Percentiles rank a stretch among this genome's conserved stretches.
These are phyloP conservation scores for Lottia gigantea DNA, from an alignment of 2,888 invertebrate species.

Conservation along the genomic window DNA sequence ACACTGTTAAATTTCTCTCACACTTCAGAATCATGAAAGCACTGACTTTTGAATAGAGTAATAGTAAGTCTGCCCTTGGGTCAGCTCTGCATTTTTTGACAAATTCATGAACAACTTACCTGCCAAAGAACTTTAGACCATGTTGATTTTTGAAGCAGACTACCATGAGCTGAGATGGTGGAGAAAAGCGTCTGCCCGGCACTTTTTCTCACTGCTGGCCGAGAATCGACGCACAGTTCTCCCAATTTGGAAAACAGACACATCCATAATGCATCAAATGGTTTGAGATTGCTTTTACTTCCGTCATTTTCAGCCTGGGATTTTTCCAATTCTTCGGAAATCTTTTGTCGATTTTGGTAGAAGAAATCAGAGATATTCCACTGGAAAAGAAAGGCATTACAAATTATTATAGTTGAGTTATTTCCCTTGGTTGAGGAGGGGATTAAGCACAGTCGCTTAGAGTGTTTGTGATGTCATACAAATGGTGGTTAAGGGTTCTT, in stretches of 20 bases:
- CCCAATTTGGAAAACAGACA: constrained; percentile 77
- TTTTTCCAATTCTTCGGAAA: constrained; percentile 55
- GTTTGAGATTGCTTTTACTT: constrained; percentile 57
- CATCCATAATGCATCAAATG: constrained; percentile 96
- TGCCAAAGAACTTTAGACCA: constrained; percentile 97
- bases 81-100: too few relatives aligned
- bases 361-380: constrained; percentile 99
- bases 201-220: constrained; percentile 96
- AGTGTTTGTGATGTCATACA: too few relatives aligned
- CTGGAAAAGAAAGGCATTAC: constrained; percentile 71
- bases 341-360: constrained; percentile 87
- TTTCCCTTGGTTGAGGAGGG: too few relatives aligned
- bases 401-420: too few relatives aligned
- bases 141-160: constrained; percentile 84
- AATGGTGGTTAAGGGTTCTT: too few relatives aligned
- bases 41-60: too few relatives aligned
- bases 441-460: too few relatives aligned
- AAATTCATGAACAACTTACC: too few relatives aligned
- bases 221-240: constrained; percentile 87
- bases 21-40: too few relatives aligned
- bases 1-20: too few relatives aligned
- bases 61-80: too few relatives aligned
- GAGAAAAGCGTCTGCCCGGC: constrained; percentile 98
- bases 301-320: constrained; percentile 21
- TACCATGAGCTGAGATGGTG: constrained; percentile 95